These are phyloP conservation scores for Microcebus lehilahytsara DNA, from an alignment of 2,113 vertebrate genomes.

Conservation along the genomic window DNA sequence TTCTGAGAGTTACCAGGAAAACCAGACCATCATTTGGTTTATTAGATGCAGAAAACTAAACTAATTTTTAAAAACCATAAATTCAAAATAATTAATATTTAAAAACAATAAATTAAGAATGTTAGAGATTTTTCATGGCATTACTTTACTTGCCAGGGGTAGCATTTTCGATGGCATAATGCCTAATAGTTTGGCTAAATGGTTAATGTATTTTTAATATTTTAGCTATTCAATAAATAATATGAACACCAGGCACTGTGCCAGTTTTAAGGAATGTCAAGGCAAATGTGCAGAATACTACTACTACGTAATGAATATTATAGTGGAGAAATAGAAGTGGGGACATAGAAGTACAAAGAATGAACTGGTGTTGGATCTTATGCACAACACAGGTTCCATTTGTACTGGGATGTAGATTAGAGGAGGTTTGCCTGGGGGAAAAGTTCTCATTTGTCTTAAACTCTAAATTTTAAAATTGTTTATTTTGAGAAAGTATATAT, in stretches of 20 bases:
- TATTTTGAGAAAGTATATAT: not conserved
- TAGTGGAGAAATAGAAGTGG: not conserved
- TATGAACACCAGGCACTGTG: not conserved
- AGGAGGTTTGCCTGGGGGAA: not conserved
- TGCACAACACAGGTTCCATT: not conserved
- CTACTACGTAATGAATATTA: not conserved
- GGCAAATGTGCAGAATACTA: not conserved
- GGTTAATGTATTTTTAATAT: not conserved
- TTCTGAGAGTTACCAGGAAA: not conserved
- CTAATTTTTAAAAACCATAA: not conserved
- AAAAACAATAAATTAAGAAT: not conserved
- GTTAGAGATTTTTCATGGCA: not conserved
- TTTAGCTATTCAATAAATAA: not conserved
- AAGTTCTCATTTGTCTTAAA: not conserved
- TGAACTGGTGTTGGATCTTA: too few species aligned
- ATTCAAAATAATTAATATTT: not conserved
- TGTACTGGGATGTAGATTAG: not conserved
- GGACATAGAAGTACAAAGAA: not conserved
- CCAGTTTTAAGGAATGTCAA: not conserved
- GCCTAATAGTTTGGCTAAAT: not conserved
- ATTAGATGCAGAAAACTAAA: not conserved
- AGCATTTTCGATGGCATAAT: not conserved
- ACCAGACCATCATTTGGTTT: not conserved
- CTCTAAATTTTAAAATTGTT: conserved; percentile 16
- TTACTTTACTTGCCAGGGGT: not conserved